Conservation (phyloP, 2,888 invertebrate species). For the Conomelus anceps region DNA sequence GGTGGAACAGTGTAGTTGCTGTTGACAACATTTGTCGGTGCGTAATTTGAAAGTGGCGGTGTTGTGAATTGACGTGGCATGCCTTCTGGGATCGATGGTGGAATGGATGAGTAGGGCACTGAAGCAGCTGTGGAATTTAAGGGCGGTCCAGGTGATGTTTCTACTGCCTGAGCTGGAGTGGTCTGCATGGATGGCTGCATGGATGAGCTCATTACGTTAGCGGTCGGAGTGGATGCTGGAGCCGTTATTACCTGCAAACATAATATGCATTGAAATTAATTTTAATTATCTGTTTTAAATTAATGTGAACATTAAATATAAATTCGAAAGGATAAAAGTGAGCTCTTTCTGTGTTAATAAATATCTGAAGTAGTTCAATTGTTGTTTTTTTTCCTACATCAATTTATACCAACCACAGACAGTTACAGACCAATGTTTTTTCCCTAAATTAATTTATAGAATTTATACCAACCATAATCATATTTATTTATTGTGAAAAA, state of each 20-base stretch:
- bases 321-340: neutral
- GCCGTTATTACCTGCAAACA: neutral
- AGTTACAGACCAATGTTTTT: no score
- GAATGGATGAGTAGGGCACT: slow-evolving; percentile 4
- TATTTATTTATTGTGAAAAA: no score
- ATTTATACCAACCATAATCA: no score
- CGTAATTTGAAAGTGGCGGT: neutral
- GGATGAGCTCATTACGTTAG: neutral
- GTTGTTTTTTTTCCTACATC: no score
- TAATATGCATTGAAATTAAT: no score
- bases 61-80: neutral
- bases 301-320: neutral
- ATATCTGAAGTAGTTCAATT: no score
- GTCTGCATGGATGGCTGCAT: neutral
- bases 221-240: neutral
- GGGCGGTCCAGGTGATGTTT: neutral
- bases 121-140: neutral
- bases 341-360: no score
- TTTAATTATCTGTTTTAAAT: neutral
- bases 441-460: no score
- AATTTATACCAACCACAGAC: no score
- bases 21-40: neutral
- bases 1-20: neutral
- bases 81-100: slow-evolving; percentile 1
- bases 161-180: neutral